These are phyloP conservation scores for Crenichthys baileyi DNA, from an alignment of 2,797 vertebrate species.

Conservation along the genomic window DNA sequence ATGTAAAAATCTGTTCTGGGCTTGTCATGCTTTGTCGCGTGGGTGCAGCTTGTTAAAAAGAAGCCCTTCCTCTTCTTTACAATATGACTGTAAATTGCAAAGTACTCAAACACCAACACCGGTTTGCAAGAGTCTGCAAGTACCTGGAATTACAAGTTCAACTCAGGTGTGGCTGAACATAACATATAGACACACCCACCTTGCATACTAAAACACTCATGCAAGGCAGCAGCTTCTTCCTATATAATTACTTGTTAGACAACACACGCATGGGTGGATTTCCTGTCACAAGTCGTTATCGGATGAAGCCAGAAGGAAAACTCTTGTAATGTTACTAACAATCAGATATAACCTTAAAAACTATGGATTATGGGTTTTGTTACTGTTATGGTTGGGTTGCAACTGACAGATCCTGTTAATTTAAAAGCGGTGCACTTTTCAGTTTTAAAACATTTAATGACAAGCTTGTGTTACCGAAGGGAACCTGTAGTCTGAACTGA, in stretches of 20 bases:
- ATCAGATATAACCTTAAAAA: constrained; percentile 14
- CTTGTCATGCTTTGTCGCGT: constrained; percentile 21
- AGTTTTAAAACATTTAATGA: constrained; percentile 30
- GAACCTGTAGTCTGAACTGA: not conserved
- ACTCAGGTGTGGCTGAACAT: constrained; percentile 53
- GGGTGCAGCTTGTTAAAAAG: constrained; percentile 9
- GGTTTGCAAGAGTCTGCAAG: constrained; percentile 48
- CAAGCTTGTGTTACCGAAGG: not conserved
- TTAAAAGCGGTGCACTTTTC: constrained; percentile 3
- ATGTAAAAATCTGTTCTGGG: not conserved
- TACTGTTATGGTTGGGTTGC: not conserved
- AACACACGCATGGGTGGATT: constrained; percentile 18
- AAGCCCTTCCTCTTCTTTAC: constrained; percentile 22
- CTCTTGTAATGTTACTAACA: constrained; percentile 36
- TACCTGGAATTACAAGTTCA: constrained; percentile 40
- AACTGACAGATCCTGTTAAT: constrained; percentile 32
- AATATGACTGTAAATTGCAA: constrained; percentile 34
- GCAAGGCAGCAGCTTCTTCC: not conserved
- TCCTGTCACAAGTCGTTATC: constrained; percentile 37
- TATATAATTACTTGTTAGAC: constrained; percentile 39
- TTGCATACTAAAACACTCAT: constrained; percentile 4
- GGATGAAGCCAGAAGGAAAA: constrained; percentile 21
- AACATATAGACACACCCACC: constrained; percentile 6
- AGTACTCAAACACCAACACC: constrained; percentile 53
- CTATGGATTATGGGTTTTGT: constrained; percentile 5